phyloP scores from a whole-genome alignment of 2,113 vertebrate genomes.

The Hippocampus zosterae region DNA sequence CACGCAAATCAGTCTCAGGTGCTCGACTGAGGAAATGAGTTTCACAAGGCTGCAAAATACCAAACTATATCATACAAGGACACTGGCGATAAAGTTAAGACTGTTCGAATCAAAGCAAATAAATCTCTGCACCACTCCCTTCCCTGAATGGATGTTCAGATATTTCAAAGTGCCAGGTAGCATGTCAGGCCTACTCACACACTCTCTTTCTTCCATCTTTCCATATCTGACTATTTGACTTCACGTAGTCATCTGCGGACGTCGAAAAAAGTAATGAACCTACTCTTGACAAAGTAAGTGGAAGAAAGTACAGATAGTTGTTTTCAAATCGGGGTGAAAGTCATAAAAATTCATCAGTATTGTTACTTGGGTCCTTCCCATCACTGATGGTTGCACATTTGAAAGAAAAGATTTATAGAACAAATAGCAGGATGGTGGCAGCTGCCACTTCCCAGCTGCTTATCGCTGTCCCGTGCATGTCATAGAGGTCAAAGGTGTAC shows the following conservation, averaged over 20 bases:
- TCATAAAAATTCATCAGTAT: not conserved
- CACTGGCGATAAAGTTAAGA: not conserved
- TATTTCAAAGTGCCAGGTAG: not conserved
- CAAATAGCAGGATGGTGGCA: constrained; percentile 16
- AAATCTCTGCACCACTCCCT: not conserved
- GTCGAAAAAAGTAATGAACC: not conserved
- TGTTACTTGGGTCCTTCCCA: too few relatives aligned
- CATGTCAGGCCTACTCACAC: too few relatives aligned
- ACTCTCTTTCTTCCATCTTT: not conserved
- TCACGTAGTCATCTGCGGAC: not conserved
- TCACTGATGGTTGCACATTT: not conserved
- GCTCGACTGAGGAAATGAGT: not conserved
- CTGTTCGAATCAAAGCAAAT: not conserved
- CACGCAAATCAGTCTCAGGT: constrained; percentile 22
- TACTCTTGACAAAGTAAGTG: not conserved
- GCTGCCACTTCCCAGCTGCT: constrained; percentile 38
- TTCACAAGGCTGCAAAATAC: constrained; percentile 16
- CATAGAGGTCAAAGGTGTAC: constrained; percentile 22
- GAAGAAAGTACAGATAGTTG: not conserved
- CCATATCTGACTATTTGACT: not conserved
- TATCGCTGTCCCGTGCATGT: constrained; percentile 20
- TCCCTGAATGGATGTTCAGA: not conserved
- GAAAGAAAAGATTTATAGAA: not conserved
- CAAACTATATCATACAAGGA: constrained; percentile 27
- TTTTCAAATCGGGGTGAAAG: not conserved